Base-by-base conservation (phyloP, 2,888 invertebrate species). In the Neuroscelio doddi region DNA sequence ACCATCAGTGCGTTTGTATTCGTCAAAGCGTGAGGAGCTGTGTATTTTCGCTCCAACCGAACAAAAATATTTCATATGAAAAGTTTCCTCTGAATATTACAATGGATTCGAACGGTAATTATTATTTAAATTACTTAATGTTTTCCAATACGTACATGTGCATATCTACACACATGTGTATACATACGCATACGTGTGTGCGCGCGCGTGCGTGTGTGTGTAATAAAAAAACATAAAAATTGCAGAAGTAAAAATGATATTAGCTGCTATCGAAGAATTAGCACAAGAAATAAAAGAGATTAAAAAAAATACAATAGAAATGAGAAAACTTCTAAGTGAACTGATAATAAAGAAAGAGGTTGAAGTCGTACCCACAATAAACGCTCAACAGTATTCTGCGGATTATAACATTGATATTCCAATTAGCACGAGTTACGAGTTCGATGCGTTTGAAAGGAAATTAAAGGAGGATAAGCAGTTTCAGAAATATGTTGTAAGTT, bases 221-320 rank as follows among this genome's bases (percentile, higher is more conserved):
- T n/a, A n/a, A n/a, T 21, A 21, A 32, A 32, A 3, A n/a, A 21
- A 29, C 30, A 50, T 47, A 52, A 26, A 14, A 5, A 24, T 64
- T 42, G 4, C 41, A 65, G 65, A 61, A 44, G 44, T 47, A 27
- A 55, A 42, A 27, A 49, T 61, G 52, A 45, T 65, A 10, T 5
- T 65, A 39, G 49, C 47, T 5, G 65, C 65, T 1, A 47, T 65
- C 50, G 51, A 38, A 3, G 65, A 61, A 21, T 44, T 66, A 1
- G 51, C 65, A 9, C 46, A 27, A 39, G 65, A 66, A 53, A 56
- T 66, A 9, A 66, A 57, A 41, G 65, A 66, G 39, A 62, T 66
- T 16, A 66, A 66, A 16, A 41, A 39, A 26, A 61, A 61, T 9
- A 66, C 65, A 5, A 9, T 62, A n/a, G 65, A 66, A 53, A 57